Evolutionary conservation across 2,888 invertebrate genomes (phyloP).

Genomic region (Mythimna pallens): DNA sequence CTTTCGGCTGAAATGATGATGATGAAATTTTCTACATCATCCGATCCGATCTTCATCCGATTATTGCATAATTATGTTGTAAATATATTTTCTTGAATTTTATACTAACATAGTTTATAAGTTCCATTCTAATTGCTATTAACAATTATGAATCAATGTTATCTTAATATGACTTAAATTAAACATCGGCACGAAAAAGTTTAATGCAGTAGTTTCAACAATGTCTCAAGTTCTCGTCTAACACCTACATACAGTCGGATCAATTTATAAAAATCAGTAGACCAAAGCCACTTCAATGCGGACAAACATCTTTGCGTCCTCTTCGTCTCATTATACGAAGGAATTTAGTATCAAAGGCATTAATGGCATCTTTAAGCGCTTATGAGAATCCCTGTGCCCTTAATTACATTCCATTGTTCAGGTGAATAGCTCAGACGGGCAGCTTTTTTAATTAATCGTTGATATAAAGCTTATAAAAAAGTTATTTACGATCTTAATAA

Average conservation of each 20-base stretch:
- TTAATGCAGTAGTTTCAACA: not conserved
- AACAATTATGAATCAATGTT: too few relatives aligned
- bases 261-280: slow-evolving; percentile 39
- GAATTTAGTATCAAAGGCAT: slow-evolving; percentile 62
- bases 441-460: slow-evolving; percentile 47
- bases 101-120: too few relatives aligned
- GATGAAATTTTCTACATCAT: too few relatives aligned
- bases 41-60: too few relatives aligned
- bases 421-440: slow-evolving; percentile 41
- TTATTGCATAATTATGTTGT: too few relatives aligned
- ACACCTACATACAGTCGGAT: slow-evolving; percentile 12
- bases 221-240: slow-evolving; percentile 7
- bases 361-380: slow-evolving; percentile 56
- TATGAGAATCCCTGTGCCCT: slow-evolving; percentile 42
- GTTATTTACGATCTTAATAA: slow-evolving; percentile 1
- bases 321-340: slow-evolving; percentile 47
- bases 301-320: slow-evolving; percentile 45
- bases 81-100: too few relatives aligned
- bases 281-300: slow-evolving; percentile 20
- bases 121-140: too few relatives aligned
- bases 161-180: too few relatives aligned
- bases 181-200: not conserved
- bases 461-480: slow-evolving; percentile 18
- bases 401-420: slow-evolving; percentile 66
- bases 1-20: too few relatives aligned